Percentiles rank a stretch among this genome's conserved stretches.
Conservation (phyloP, 2,113 vertebrate genomes). For the Apaloderma vittatum region DNA sequence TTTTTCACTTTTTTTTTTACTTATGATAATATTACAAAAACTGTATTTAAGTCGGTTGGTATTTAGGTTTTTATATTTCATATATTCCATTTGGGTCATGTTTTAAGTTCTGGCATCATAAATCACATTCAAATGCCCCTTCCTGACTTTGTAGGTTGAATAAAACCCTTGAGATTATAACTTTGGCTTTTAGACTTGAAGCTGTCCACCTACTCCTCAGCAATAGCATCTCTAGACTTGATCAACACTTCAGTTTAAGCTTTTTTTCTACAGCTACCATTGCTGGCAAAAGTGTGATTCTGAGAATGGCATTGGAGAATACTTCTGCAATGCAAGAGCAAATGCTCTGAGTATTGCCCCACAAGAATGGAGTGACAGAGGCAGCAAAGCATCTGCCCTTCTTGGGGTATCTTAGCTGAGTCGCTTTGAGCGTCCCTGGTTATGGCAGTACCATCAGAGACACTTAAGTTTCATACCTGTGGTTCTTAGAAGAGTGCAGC, state of each 20-base stretch:
- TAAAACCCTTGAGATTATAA: not conserved
- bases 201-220: not conserved
- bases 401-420: not conserved
- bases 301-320: not conserved
- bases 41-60: not conserved
- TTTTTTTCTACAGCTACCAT: not conserved
- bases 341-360: not conserved
- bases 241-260: not conserved
- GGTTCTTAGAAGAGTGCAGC: conserved; percentile 38
- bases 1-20: not conserved
- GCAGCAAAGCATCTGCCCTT: not conserved
- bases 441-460: conserved; percentile 35
- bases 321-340: not conserved
- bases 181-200: not conserved
- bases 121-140: not conserved
- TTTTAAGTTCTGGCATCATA: not conserved
- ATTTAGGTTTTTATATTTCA: not conserved
- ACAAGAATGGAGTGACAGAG: not conserved
- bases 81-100: not conserved
- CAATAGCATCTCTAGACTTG: not conserved
- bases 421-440: not conserved
- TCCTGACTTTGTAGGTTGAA: not conserved
- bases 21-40: not conserved
- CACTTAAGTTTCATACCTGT: conserved; percentile 47
- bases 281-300: not conserved